Conservation (phyloP, 2,888 invertebrate genomes). For the Tribolium freemani region DNA sequence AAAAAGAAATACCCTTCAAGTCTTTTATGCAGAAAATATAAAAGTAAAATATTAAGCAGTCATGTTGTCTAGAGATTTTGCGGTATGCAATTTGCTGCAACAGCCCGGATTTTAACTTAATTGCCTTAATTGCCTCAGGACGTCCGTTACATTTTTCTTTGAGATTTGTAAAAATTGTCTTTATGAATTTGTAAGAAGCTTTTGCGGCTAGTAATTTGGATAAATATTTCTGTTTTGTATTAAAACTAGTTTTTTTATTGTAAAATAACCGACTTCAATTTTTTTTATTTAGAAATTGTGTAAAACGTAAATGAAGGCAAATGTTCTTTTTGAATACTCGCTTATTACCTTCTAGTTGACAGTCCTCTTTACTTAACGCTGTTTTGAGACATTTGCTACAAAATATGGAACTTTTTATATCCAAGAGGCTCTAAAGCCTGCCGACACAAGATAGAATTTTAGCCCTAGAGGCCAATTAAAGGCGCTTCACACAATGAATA, state of each 20-base stretch:
- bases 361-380: too few relatives aligned
- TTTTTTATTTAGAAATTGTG: too few relatives aligned
- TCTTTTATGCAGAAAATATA: too few relatives aligned
- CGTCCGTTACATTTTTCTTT: not conserved
- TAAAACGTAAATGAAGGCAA: not conserved
- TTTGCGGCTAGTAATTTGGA: too few relatives aligned
- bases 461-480: not conserved
- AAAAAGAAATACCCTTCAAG: too few relatives aligned
- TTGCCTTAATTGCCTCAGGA: not conserved
- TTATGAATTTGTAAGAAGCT: not conserved
- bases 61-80: not conserved
- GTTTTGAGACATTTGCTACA: not conserved
- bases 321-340: not conserved
- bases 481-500: not conserved
- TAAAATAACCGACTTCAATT: too few relatives aligned
- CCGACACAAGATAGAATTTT: not conserved
- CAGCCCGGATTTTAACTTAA: not conserved
- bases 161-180: not conserved
- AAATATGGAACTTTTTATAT: not conserved
- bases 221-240: too few relatives aligned
- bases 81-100: not conserved
- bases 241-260: too few relatives aligned
- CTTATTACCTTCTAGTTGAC: not conserved
- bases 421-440: not conserved
- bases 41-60: not conserved